A percentile compares a stretch with the other conserved stretches of the same genome.
Evolutionary conservation across 2,113 vertebrate genomes (phyloP).

Genomic region (Nannospalax galili): DNA sequence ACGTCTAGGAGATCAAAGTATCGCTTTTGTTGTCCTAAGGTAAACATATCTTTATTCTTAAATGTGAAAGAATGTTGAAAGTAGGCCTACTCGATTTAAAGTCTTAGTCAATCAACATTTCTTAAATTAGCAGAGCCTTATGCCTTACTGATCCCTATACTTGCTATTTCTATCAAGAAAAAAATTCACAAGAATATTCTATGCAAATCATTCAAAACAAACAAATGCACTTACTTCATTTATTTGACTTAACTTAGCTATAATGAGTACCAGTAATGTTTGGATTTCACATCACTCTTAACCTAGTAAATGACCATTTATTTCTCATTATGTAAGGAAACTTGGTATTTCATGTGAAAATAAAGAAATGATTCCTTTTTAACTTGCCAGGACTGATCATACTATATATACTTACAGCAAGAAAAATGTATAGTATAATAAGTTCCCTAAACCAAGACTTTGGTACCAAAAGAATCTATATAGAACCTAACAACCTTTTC

Average conservation of each 20-base stretch:
- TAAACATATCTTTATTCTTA: background rate
- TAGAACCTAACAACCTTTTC: too few relatives aligned
- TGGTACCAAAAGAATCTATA: too few relatives aligned
- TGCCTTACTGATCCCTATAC: background rate
- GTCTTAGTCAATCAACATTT: background rate
- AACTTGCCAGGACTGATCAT: too few relatives aligned
- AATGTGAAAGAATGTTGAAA: background rate
- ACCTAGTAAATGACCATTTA: too few relatives aligned
- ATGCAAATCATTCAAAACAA: background rate
- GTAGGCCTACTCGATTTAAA: background rate
- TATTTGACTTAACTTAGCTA: background rate
- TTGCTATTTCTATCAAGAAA: background rate
- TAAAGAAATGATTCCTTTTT: too few relatives aligned
- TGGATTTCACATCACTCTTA: background rate
- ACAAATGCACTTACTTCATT: background rate
- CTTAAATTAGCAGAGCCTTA: background rate
- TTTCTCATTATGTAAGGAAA: too few relatives aligned
- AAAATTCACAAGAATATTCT: background rate
- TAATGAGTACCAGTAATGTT: background rate
- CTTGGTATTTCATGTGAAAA: too few relatives aligned
- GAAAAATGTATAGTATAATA: too few relatives aligned
- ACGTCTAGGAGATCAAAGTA: background rate
- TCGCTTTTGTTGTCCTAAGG: background rate
- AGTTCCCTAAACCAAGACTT: too few relatives aligned
- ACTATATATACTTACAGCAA: too few relatives aligned